phyloP scores from a whole-genome alignment of 2,113 vertebrate genomes.

The Rhegmatorhina hoffmannsi region DNA sequence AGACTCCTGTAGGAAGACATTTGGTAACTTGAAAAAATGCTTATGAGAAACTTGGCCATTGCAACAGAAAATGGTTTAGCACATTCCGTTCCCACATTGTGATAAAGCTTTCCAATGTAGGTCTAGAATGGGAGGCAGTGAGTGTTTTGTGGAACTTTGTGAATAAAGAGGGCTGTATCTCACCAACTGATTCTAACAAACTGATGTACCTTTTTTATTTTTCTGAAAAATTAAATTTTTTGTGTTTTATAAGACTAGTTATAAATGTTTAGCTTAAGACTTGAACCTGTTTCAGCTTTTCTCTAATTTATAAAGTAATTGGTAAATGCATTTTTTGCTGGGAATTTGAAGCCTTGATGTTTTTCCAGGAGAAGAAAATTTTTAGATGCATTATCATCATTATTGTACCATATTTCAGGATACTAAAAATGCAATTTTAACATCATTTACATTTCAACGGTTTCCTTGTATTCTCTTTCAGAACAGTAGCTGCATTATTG shows the following conservation, averaged over 20 bases:
- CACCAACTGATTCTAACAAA: not conserved
- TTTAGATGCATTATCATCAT: not conserved
- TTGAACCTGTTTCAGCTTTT: not conserved
- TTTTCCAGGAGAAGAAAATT: not conserved
- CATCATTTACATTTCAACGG: not conserved
- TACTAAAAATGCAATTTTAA: not conserved
- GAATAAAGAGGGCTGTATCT: not conserved
- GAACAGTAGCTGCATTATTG: not conserved
- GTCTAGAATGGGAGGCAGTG: not conserved
- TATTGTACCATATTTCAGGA: not conserved
- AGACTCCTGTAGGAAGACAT: not conserved
- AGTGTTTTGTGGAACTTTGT: not conserved
- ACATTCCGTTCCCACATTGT: not conserved
- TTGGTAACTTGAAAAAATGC: not conserved
- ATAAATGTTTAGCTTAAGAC: not conserved
- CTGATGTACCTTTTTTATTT: not conserved
- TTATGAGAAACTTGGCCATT: not conserved
- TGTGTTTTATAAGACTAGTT: not conserved
- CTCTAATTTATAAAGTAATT: not conserved
- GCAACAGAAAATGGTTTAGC: not conserved
- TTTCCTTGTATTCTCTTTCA: not conserved
- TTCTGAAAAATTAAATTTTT: not conserved
- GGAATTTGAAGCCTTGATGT: not conserved
- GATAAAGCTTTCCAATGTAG: not conserved
- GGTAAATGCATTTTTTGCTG: not conserved